A percentile compares a stretch with the other conserved stretches of the same genome.
These are phyloP conservation scores for Saguinus imperator DNA, from an alignment of 2,113 vertebrate species.

Conservation along the genomic window DNA sequence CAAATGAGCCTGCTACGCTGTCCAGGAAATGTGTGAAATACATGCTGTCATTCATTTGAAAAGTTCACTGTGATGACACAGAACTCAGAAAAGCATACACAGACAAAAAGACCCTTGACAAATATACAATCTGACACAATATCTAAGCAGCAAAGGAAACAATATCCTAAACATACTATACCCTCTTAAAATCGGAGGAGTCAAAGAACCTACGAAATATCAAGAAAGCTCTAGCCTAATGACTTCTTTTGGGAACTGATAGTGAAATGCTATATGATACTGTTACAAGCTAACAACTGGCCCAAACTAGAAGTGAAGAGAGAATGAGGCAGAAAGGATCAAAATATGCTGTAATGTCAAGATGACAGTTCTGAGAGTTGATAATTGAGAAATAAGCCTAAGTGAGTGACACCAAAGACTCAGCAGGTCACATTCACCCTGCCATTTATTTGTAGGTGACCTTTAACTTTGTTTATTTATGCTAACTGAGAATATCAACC, in stretches of 20 bases:
- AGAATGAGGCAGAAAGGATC: background rate
- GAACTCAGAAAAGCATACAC: background rate
- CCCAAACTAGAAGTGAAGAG: constrained; percentile 7
- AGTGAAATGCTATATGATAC: background rate
- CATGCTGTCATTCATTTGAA: background rate
- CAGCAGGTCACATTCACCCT: background rate
- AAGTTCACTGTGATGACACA: background rate
- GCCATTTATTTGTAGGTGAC: background rate
- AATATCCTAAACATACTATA: background rate
- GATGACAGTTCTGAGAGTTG: background rate
- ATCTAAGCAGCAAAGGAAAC: background rate
- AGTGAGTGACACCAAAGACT: background rate
- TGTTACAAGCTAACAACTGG: background rate
- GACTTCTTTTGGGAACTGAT: background rate
- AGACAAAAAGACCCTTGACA: background rate
- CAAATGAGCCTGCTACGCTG: no score
- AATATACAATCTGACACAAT: background rate
- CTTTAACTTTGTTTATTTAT: background rate
- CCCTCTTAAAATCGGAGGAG: background rate
- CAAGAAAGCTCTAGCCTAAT: background rate
- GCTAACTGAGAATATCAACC: background rate
- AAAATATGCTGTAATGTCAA: background rate
- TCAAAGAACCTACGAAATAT: background rate
- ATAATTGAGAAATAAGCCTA: background rate
- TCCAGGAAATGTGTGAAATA: constrained; percentile 37